A percentile compares a stretch with the other conserved stretches of the same genome.
phyloP scores from a whole-genome alignment of 2,888 invertebrate genomes.

The Nemurella pictetii region DNA sequence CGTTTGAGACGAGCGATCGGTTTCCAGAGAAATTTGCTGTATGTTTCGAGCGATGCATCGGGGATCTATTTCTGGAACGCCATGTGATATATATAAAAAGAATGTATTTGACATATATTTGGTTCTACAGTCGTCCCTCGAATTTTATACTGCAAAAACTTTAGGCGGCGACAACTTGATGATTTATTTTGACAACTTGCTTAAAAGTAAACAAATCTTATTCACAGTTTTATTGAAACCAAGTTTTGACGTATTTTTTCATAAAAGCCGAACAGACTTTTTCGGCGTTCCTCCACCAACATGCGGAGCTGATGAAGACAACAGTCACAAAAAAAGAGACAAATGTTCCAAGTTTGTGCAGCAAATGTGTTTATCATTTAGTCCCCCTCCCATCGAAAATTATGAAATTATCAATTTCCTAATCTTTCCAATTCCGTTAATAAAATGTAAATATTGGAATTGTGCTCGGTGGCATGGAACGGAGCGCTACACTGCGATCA shows the following conservation, averaged over 20 bases:
- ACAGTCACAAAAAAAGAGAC: neutral
- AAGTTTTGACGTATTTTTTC: neutral
- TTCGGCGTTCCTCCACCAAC: neutral
- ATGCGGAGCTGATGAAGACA: neutral
- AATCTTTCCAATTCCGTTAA: neutral
- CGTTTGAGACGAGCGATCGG: neutral
- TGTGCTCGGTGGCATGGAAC: neutral
- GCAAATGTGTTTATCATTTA: neutral
- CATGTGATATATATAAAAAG: neutral
- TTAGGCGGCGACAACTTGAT: neutral
- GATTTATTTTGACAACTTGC: constrained; percentile 21
- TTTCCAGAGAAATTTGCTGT: neutral
- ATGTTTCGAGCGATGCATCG: neutral
- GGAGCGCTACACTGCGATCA: neutral
- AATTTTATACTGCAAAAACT: neutral
- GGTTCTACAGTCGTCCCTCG: neutral
- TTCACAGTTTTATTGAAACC: neutral
- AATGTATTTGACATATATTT: neutral
- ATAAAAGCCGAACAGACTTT: neutral
- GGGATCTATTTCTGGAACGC: neutral
- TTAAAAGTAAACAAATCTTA: constrained; percentile 13
- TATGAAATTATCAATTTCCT: neutral
- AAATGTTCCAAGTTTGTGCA: neutral
- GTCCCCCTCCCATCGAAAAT: neutral
- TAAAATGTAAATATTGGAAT: neutral